phyloP scores from a whole-genome alignment of 1,140 invertebrate species.

The Bacillus rossius region DNA sequence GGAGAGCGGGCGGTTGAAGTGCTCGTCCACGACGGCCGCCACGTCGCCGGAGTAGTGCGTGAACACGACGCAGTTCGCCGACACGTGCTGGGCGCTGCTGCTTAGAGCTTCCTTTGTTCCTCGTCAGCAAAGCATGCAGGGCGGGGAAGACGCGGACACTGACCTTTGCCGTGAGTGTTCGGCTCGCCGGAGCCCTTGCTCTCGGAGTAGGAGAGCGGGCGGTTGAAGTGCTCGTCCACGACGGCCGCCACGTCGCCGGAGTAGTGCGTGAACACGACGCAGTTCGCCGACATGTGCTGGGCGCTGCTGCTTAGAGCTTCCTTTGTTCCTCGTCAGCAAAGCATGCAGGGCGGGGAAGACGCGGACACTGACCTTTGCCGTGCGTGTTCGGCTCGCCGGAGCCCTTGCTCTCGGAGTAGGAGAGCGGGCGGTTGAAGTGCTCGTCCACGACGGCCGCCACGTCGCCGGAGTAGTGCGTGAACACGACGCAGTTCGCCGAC shows the following conservation, averaged over 20 bases:
- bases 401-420: too few species aligned
- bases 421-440: conserved; percentile 85
- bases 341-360: conserved; percentile 28
- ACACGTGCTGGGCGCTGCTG: conserved; percentile 84
- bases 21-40: conserved; percentile 88
- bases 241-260: conserved; percentile 84
- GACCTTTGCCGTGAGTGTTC: conserved; percentile 51
- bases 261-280: conserved; percentile 92
- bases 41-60: conserved; percentile 92
- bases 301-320: too few species aligned
- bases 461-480: conserved; percentile 91
- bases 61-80: conserved; percentile 91
- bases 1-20: conserved; percentile 82
- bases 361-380: conserved; percentile 50
- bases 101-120: too few species aligned
- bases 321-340: too few species aligned
- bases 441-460: conserved; percentile 89
- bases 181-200: too few species aligned
- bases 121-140: too few species aligned
- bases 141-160: conserved; percentile 19
- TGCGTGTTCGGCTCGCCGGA: too few species aligned
- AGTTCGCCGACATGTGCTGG: conserved; percentile 91
- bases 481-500: conserved; percentile 90
- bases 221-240: conserved; percentile 91
- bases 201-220: conserved; percentile 65